These are phyloP conservation scores for Callithrix jacchus DNA, from an alignment of 2,113 vertebrate species.

Conservation along the genomic window DNA sequence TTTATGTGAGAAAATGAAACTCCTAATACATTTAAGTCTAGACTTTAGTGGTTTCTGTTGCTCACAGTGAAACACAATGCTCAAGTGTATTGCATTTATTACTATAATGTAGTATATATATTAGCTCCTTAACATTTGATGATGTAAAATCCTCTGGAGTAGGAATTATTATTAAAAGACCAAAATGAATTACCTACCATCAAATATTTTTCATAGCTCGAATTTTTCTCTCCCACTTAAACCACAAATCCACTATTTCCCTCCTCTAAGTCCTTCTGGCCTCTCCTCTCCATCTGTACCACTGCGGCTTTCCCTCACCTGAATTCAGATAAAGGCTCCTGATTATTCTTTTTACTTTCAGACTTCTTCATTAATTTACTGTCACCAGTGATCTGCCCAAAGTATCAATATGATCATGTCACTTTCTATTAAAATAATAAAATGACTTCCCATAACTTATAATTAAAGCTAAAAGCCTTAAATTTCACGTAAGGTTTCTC, in stretches of 20 bases:
- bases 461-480: slow-evolving; percentile 6
- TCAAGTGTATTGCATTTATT: slow-evolving; percentile 54
- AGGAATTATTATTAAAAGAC: slow-evolving; percentile 39
- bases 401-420: background rate
- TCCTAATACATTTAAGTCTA: slow-evolving; percentile 16
- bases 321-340: background rate
- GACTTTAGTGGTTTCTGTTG: slow-evolving; percentile 3
- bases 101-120: slow-evolving; percentile 7
- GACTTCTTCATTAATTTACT: background rate
- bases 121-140: slow-evolving; percentile 52
- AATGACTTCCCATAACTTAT: background rate
- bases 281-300: background rate
- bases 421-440: background rate
- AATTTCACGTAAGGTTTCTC: background rate
- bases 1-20: background rate
- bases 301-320: background rate
- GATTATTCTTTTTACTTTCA: background rate
- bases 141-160: slow-evolving; percentile 42
- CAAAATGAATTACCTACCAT: slow-evolving; percentile 13
- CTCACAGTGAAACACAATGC: background rate
- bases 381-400: background rate
- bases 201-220: background rate
- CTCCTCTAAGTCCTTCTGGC: background rate
- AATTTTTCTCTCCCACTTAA: slow-evolving; percentile 5
- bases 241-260: background rate